A percentile compares a stretch with the other conserved stretches of the same genome.
These are phyloP conservation scores for Chunga burmeisteri DNA, from an alignment of 2,113 vertebrate species.

Conservation along the genomic window DNA sequence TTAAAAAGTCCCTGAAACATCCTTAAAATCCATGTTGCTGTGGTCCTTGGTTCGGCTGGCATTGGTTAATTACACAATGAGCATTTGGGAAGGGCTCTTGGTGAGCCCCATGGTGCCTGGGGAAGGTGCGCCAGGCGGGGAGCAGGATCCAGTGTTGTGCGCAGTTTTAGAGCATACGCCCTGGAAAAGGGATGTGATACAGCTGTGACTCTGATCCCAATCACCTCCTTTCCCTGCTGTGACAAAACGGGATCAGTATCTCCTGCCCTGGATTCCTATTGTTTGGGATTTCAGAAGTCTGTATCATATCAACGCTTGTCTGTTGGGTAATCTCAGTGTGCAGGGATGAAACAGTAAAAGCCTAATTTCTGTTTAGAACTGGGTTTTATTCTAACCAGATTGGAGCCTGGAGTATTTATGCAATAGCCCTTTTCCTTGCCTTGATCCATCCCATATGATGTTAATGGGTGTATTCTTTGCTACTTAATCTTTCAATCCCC, in stretches of 20 bases:
- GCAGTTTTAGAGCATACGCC: background rate
- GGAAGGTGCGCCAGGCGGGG: background rate
- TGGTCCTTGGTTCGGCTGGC: background rate
- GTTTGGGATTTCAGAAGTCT: background rate
- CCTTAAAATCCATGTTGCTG: background rate
- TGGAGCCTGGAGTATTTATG: background rate
- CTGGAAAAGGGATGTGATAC: background rate
- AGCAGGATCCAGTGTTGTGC: accelerated
- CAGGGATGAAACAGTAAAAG: background rate
- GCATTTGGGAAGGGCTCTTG: background rate
- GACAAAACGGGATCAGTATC: background rate
- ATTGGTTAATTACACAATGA: background rate
- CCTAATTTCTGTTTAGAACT: background rate
- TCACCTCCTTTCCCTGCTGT: background rate
- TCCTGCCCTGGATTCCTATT: background rate
- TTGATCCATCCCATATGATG: too few relatives aligned
- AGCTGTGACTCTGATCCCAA: too few relatives aligned
- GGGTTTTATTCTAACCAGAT: background rate
- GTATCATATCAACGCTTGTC: accelerated
- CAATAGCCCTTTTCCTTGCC: background rate
- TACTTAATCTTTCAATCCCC: background rate
- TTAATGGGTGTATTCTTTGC: background rate
- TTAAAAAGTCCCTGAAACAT: background rate
- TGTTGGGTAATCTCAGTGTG: background rate
- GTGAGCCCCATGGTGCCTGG: background rate